Percentiles rank a stretch among this genome's conserved stretches.
phyloP scores from a whole-genome alignment of 2,888 invertebrate species.

The Agriopis marginaria region DNA sequence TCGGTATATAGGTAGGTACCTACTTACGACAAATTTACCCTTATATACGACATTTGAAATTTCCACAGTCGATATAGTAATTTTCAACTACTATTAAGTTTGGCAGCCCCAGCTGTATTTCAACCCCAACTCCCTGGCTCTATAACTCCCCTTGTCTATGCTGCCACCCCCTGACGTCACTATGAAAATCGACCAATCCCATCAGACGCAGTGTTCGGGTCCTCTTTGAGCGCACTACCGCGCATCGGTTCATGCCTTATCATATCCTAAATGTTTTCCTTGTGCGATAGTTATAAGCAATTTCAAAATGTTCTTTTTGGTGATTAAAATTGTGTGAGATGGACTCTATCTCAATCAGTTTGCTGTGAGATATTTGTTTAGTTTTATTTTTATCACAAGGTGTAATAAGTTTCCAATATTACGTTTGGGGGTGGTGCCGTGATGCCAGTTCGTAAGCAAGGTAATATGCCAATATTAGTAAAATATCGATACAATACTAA shows the following conservation, averaged over 20 bases:
- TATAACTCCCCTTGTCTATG: constrained; percentile 77
- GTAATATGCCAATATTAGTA: constrained; percentile 59
- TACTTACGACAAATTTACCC: too few relatives aligned
- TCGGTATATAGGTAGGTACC: too few relatives aligned
- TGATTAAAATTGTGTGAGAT: constrained; percentile 77
- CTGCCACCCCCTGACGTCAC: constrained; percentile 87
- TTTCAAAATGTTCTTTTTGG: constrained; percentile 69
- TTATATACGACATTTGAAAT: not conserved
- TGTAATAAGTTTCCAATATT: constrained; percentile 75
- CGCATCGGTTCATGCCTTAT: constrained; percentile 70
- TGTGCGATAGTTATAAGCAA: constrained; percentile 71
- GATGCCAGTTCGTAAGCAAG: constrained; percentile 93
- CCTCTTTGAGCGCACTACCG: constrained; percentile 73
- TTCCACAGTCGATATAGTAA: not conserved
- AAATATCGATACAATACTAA: not conserved
- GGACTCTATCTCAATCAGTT: constrained; percentile 59
- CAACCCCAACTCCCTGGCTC: constrained; percentile 62
- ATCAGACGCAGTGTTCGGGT: constrained; percentile 81
- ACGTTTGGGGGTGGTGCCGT: constrained; percentile 84
- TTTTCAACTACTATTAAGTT: not conserved
- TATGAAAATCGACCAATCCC: constrained; percentile 88
- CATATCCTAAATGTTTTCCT: constrained; percentile 78
- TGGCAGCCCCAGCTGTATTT: constrained; percentile 50
- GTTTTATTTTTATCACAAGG: constrained; percentile 69
- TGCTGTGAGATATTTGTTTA: constrained; percentile 70